Conservation (phyloP, 2,797 vertebrate genomes). For the Vespertilio murinus region DNA sequence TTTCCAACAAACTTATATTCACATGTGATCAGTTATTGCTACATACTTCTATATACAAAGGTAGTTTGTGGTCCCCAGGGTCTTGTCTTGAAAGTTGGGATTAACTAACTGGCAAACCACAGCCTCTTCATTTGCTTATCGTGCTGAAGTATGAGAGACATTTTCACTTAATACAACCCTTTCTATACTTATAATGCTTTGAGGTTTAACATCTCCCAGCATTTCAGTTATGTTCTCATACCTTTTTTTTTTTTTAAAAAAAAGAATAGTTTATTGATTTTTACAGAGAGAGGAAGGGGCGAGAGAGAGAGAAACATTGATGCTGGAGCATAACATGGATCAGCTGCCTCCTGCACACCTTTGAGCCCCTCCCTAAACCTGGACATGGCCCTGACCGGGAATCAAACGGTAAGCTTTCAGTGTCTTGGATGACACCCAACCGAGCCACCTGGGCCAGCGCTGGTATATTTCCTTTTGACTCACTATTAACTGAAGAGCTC, state of each 20-base stretch:
- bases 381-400: not conserved
- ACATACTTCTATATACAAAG: not conserved
- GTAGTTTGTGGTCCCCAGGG: not conserved
- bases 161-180: not conserved
- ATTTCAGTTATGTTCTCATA: not conserved
- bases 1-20: constrained; percentile 38
- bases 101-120: not conserved
- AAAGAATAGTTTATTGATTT: not conserved
- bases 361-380: not conserved
- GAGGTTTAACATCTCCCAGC: not conserved
- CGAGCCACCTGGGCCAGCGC: not conserved
- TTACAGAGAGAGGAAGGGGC: not conserved
- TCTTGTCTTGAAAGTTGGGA: not conserved
- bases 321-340: not conserved
- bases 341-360: not conserved
- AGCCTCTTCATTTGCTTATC: not conserved
- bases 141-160: not conserved
- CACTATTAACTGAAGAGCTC: not conserved
- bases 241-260: not conserved
- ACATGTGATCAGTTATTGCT: not conserved
- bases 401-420: not conserved
- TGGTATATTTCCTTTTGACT: not conserved
- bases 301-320: not conserved
- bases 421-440: not conserved
- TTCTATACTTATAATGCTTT: not conserved